These are phyloP conservation scores for Orius laevigatus DNA, from an alignment of 1,140 invertebrate genomes.

Conservation along the genomic window DNA sequence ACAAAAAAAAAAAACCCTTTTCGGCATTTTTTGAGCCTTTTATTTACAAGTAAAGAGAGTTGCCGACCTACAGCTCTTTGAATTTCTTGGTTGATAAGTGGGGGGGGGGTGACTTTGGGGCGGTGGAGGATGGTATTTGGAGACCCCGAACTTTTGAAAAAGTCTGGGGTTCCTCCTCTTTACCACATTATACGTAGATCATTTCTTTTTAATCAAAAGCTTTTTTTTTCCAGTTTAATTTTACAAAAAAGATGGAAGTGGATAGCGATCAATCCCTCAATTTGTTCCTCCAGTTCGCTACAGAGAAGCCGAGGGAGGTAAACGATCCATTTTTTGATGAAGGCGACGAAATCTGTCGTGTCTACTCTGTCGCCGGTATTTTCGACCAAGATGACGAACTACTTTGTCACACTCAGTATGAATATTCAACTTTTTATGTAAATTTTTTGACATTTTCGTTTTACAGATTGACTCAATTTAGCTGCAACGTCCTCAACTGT, in stretches of 20 bases:
- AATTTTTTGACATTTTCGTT: conserved; percentile 22
- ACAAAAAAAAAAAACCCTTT: too few species aligned
- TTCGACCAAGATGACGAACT: conserved; percentile 29
- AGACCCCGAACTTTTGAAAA: too few species aligned
- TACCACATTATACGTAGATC: too few species aligned
- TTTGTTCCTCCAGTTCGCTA: not conserved
- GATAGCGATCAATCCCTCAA: not conserved
- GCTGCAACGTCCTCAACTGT: conserved; percentile 29
- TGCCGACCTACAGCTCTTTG: too few species aligned
- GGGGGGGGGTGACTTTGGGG: too few species aligned
- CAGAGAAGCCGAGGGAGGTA: conserved; percentile 1
- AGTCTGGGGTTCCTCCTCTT: too few species aligned
- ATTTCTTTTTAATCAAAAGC: too few species aligned
- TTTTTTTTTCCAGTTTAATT: too few species aligned
- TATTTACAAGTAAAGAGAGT: too few species aligned
- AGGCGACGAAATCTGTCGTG: conserved; percentile 25
- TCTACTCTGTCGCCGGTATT: conserved; percentile 27
- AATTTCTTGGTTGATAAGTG: too few species aligned
- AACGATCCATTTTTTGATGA: conserved; percentile 28
- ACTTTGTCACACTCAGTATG: conserved; percentile 25
- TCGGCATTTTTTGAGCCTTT: too few species aligned
- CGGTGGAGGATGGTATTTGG: too few species aligned
- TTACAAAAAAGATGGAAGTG: not conserved
- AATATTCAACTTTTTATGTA: conserved; percentile 6
- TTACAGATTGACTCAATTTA: conserved; percentile 28